Percentiles rank a stretch among this genome's conserved stretches.
Conservation (phyloP, 2,797 vertebrate genomes). For the Yasuhikotakia modesta region DNA sequence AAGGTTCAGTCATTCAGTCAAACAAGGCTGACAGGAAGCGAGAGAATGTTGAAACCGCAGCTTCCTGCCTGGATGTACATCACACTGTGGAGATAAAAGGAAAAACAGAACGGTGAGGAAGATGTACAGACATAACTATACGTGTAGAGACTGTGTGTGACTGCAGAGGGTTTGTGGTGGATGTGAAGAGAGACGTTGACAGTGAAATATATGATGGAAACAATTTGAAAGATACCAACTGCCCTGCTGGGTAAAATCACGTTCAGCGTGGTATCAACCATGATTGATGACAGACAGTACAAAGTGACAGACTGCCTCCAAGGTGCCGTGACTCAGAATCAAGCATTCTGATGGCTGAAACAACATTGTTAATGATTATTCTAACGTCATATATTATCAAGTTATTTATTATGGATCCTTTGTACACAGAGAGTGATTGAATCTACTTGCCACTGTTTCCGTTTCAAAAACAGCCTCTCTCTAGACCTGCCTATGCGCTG, state of each 20-base stretch:
- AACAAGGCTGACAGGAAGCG: conserved; percentile 42
- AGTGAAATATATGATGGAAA: conserved; percentile 19
- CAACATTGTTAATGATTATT: conserved; percentile 10
- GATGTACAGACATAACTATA: conserved; percentile 30
- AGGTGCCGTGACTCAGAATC: conserved; percentile 7
- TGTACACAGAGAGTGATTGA: conserved; percentile 21
- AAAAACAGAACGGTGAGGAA: conserved; percentile 40
- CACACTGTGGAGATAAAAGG: conserved; percentile 48
- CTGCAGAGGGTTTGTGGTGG: conserved; percentile 22
- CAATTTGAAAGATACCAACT: not conserved
- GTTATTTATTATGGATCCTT: conserved; percentile 27
- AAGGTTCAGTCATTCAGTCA: conserved; percentile 43
- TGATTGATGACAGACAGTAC: conserved; percentile 1
- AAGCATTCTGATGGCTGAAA: conserved; percentile 21
- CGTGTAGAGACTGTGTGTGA: conserved; percentile 44
- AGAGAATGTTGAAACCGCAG: conserved; percentile 34
- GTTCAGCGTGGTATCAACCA: not conserved
- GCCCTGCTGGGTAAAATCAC: not conserved
- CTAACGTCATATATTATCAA: conserved; percentile 16
- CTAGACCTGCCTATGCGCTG: conserved; percentile 23
- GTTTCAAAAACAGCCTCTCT: conserved; percentile 30
- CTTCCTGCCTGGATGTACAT: conserved; percentile 49
- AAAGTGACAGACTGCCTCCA: not conserved
- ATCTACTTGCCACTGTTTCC: conserved; percentile 23
- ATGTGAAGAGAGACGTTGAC: conserved; percentile 29